These are phyloP conservation scores for Ecliptopera silaceata DNA, from an alignment of 2,888 invertebrate species.

Conservation along the genomic window DNA sequence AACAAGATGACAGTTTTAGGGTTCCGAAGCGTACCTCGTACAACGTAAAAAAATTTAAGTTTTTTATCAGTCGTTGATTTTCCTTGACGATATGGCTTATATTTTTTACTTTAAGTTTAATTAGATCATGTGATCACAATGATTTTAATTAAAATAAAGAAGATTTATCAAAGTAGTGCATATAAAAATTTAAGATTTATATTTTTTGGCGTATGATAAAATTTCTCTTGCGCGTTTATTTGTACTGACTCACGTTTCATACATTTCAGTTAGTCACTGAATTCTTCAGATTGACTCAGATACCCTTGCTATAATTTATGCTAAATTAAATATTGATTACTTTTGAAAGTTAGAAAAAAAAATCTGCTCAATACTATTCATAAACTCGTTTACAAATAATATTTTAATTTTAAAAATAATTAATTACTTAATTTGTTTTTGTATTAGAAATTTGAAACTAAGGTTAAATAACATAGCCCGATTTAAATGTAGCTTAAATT, in stretches of 20 bases:
- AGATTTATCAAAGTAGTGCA: too few relatives aligned
- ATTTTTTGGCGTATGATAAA: constrained; percentile 46
- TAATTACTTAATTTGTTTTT: too few relatives aligned
- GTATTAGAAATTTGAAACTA: too few relatives aligned
- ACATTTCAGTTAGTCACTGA: constrained; percentile 63
- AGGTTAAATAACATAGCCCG: too few relatives aligned
- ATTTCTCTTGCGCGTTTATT: constrained; percentile 54
- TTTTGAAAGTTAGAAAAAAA: too few relatives aligned
- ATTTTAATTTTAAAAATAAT: too few relatives aligned
- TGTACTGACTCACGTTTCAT: constrained; percentile 58
- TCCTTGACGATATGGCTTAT: neutral
- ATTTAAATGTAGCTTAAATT: too few relatives aligned
- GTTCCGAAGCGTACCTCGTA: neutral
- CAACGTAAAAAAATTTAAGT: neutral
- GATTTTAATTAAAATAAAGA: too few relatives aligned
- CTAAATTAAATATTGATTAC: constrained; percentile 10
- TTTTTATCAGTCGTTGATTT: neutral
- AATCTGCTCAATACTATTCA: too few relatives aligned
- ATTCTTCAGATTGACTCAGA: constrained; percentile 64
- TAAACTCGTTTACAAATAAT: too few relatives aligned
- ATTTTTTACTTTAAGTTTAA: too few relatives aligned
- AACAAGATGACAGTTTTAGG: neutral
- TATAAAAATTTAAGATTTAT: constrained; percentile 19
- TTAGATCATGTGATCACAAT: too few relatives aligned
- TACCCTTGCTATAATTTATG: constrained; percentile 38